Conservation (phyloP, 2,797 vertebrate species). For the Sebastes goodei region DNA sequence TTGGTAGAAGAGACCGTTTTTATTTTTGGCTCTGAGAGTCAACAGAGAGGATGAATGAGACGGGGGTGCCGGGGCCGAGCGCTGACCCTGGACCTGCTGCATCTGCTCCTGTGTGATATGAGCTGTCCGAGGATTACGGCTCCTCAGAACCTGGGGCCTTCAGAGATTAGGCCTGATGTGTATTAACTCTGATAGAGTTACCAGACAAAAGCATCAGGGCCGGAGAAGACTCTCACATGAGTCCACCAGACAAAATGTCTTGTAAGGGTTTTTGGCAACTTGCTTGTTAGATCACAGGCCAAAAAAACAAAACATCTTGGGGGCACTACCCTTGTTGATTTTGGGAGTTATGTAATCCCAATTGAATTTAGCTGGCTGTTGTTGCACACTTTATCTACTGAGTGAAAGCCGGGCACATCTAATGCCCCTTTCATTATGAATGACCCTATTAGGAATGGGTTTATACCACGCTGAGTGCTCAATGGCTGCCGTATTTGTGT, state of each 20-base stretch:
- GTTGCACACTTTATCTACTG: conserved; percentile 32
- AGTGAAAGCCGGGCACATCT: conserved; percentile 39
- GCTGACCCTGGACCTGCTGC: conserved; percentile 45
- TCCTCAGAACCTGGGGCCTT: conserved; percentile 26
- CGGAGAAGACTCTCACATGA: not conserved
- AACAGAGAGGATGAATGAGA: conserved; percentile 30
- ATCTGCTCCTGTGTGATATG: conserved; percentile 66
- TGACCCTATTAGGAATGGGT: conserved; percentile 45
- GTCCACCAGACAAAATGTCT: not conserved
- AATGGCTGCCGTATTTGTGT: conserved; percentile 16
- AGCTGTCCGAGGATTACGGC: conserved; percentile 40
- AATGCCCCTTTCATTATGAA: conserved; percentile 46
- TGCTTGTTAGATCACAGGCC: conserved; percentile 19
- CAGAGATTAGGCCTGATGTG: conserved; percentile 34
- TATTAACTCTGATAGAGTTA: conserved; percentile 52
- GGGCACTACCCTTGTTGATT: conserved; percentile 9
- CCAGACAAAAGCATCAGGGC: conserved; percentile 18
- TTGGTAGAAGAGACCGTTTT: conserved; percentile 2
- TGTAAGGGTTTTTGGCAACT: not conserved
- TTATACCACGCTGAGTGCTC: conserved; percentile 25
- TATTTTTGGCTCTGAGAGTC: conserved; percentile 18
- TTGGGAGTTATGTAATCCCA: conserved; percentile 41
- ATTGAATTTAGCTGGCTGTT: conserved; percentile 38
- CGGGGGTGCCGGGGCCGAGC: not conserved
- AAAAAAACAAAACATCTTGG: conserved; percentile 33